Evolutionary conservation across 2,797 vertebrate genomes (phyloP), one percentile per base, ranked within the genome.

Genomic region (Hydrolagus colliei): DNA sequence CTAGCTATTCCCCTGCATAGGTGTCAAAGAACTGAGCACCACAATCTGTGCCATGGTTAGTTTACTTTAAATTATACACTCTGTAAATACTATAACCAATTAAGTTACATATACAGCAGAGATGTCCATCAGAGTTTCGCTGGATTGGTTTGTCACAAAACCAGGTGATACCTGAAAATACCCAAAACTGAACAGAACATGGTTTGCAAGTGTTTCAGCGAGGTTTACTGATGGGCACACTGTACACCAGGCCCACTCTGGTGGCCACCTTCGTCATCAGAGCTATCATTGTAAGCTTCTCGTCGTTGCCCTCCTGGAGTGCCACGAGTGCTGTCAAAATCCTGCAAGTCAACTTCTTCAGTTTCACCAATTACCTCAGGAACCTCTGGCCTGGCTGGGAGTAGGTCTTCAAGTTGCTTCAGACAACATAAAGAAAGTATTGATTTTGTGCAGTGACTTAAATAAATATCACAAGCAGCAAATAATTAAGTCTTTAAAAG

Each of bases 241-340:
- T 99, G 98, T 65, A 99, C 97, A 82, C 98, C 98, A 1, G 96
- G 95, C 86, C 98, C 96, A 2, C 97, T 97, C 88, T 97, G 97
- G 86, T 96, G 94, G 0, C 95, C 92, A 87, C 92, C 91, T 90
- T 99, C 98, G 62, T 99, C 98, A 41, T 99, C 98, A 0, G 97
- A 98, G 90, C 98, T 98, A 93, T 99, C 97, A 0, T 99, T 96
- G 89, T 99, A 99, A 62, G 97, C 98, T 91, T 98, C 97, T n/a
- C 97, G 95, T 88, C 97, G 95, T 89, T 95, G 93, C 4, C 97
- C 94, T 18, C 96, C 94, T 10, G 96, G 91, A 0, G 96, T 96
- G 90, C 97, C 93, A 89, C 95, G 96, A 90, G 95, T 97, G 87
- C 90, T 93, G 87, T 99, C 96, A 32, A 96, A 98, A 87, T 99